These are phyloP conservation scores for Caenorhabditis drosophilae DNA, from an alignment of 2,888 invertebrate genomes.

Conservation along the genomic window DNA sequence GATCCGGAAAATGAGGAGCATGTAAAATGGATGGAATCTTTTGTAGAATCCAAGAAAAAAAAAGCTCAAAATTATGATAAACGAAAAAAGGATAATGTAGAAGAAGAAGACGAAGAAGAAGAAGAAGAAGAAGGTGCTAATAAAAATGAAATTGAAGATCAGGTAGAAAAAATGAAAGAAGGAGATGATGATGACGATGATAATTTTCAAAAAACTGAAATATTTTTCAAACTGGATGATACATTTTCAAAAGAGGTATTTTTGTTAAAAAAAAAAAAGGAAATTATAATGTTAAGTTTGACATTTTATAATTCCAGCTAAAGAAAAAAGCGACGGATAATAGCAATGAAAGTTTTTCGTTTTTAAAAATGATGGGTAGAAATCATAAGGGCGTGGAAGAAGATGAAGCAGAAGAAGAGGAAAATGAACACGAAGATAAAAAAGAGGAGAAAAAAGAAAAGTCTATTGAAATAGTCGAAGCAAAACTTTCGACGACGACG, in stretches of 20 bases:
- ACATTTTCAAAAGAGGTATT: conserved; percentile 50
- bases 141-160: conserved; percentile 10
- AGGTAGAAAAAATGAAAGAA: conserved; percentile 10
- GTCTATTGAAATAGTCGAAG: neutral
- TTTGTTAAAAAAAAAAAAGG: too few relatives aligned
- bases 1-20: conserved; percentile 61
- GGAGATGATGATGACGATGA: conserved; percentile 11
- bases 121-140: conserved; percentile 5
- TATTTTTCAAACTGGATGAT: conserved; percentile 49
- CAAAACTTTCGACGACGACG: neutral
- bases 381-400: conserved; percentile 14
- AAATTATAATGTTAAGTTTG: neutral
- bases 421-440: neutral
- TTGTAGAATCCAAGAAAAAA: conserved; percentile 25
- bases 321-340: conserved; percentile 13
- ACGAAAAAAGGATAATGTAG: conserved; percentile 4
- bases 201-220: conserved; percentile 20
- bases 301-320: conserved; percentile 14
- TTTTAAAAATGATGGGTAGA: conserved; percentile 41
- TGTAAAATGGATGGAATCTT: conserved; percentile 52
- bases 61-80: conserved; percentile 9
- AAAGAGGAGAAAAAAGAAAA: neutral
- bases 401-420: conserved; percentile 7
- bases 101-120: conserved; percentile 9
- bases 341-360: conserved; percentile 35